Evolutionary conservation across 2,797 vertebrate genomes (phyloP), one percentile per base, ranked within the genome.

Genomic region (Pteropus rufus): DNA sequence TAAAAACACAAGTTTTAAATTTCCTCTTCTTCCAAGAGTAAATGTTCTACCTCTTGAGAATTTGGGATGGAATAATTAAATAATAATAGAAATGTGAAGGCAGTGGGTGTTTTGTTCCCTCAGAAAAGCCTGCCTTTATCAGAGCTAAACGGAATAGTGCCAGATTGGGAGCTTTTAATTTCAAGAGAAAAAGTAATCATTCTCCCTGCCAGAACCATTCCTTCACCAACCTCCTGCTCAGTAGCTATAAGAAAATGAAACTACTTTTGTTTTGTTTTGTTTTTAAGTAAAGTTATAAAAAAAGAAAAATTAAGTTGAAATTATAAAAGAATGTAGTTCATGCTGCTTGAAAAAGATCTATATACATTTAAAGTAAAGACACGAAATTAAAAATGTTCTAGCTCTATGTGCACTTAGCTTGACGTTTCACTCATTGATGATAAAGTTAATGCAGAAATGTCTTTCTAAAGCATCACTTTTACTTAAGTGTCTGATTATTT

Each of bases 11-110:
- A 14, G 60, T 87, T 84, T 79, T 18, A 64, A 94, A 52, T 46
- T 65, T 60, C 65, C 54, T 79, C 44, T 67, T 92, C 65, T 93
- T 65, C 67, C 6, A 12, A 56, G 91, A 89, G 60, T 82, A 60
- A 96, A 46, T 72, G 2, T 84, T 87, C 56, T 89, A 89, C 70
- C 85, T 86, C 75, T 91, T 77, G 26, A 58, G 80, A 94, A 93
- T 95, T 93, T 73, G 34, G 34, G 91, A 85, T 81, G 89, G 56
- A 95, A 95, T 94, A 95, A 97, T 95, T 94, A 95, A 97, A 54
- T 94, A 89, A 88, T 73, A 89, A 73, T 89, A 62, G 89, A 91
- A 84, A 39, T 77, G 23, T 77, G 82, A 92, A 92, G 90, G 69
- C 76, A 9, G 92, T 83, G 72, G 91, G 88, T 76, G 85, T 95